Conservation (phyloP, 2,888 invertebrate species). For the Teleiodes luculella region DNA sequence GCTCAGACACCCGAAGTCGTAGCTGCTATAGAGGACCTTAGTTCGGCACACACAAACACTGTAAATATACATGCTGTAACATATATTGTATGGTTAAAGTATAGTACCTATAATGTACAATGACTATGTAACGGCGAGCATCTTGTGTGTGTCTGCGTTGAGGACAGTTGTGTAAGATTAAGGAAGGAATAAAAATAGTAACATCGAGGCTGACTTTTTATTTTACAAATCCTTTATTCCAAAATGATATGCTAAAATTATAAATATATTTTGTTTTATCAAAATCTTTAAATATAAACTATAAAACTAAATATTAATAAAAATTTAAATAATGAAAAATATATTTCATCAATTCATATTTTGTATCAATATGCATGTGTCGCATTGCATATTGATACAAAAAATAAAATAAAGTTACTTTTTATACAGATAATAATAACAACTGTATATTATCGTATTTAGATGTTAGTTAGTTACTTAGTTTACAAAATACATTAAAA, state of each 20-base stretch:
- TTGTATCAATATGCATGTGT: no score
- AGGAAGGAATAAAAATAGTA: conserved; percentile 75
- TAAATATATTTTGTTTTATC: no score
- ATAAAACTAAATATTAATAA: background rate
- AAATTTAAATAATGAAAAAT: no score
- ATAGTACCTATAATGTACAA: conserved; percentile 53
- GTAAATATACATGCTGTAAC: conserved; percentile 77
- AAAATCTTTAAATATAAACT: background rate
- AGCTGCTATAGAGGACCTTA: conserved; percentile 31
- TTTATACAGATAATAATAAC: no score
- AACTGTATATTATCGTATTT: no score
- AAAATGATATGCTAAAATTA: background rate
- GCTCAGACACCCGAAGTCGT: no score
- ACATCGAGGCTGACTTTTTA: conserved; percentile 57
- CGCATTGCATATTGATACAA: no score
- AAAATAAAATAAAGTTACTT: no score
- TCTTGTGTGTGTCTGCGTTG: conserved; percentile 60
- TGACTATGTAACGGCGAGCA: conserved; percentile 61
- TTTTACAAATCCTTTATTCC: conserved; percentile 31
- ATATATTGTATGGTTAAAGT: conserved; percentile 47
- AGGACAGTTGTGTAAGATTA: conserved; percentile 68
- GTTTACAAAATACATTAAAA: no score
- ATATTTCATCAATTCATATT: no score
- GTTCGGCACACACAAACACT: conserved; percentile 54
- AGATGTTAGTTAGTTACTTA: no score